A percentile compares a stretch with the other conserved stretches of the same genome.
These are phyloP conservation scores for Zaprionus kolodkinae DNA, from an alignment of 1,140 invertebrate species.

Conservation along the genomic window DNA sequence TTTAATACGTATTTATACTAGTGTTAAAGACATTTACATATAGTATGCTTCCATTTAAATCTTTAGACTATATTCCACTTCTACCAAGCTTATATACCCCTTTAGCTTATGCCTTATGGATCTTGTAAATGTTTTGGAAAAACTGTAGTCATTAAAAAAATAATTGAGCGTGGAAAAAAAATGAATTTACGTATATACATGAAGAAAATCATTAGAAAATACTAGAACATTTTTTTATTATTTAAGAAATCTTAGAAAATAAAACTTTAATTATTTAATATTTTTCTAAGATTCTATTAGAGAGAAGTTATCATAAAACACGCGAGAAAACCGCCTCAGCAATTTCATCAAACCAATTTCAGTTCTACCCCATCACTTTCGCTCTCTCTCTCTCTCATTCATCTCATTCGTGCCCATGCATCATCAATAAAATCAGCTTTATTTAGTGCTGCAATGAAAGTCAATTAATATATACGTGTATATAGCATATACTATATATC, in stretches of 20 bases:
- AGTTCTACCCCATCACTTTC: background rate
- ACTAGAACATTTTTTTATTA: too few relatives aligned
- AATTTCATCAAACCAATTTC: background rate
- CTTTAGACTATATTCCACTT: too few relatives aligned
- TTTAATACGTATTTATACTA: too few relatives aligned
- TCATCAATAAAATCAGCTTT: conserved; percentile 1
- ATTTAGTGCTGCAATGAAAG: background rate
- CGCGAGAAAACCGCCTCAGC: background rate
- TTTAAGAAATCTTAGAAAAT: too few relatives aligned
- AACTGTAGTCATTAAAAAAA: too few relatives aligned
- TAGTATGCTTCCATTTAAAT: too few relatives aligned
- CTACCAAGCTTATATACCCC: too few relatives aligned
- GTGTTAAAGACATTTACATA: too few relatives aligned
- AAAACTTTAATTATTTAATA: background rate
- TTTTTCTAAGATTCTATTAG: background rate
- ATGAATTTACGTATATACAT: too few relatives aligned
- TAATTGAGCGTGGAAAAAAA: too few relatives aligned
- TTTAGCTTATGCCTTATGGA: too few relatives aligned
- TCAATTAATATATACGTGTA: background rate
- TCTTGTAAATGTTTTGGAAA: too few relatives aligned
- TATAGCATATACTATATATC: background rate
- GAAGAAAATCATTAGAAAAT: background rate
- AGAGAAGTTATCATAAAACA: background rate
- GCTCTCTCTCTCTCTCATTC: background rate
- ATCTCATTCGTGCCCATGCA: background rate